phyloP scores from a whole-genome alignment of 2,113 vertebrate species.

The Hystrix cristata region DNA sequence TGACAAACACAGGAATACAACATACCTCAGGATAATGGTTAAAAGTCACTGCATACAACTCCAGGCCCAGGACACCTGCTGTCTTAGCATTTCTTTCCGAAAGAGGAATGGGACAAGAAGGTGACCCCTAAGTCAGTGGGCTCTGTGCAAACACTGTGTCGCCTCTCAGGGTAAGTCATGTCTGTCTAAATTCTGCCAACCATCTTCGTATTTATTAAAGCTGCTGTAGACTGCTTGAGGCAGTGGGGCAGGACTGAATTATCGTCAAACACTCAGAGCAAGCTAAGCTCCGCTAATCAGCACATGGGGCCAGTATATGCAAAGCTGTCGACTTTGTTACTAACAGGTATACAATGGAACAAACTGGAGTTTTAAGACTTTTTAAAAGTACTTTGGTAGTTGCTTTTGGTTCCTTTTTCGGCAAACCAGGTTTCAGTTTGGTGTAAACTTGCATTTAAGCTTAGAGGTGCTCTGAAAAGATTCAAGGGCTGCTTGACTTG shows the following conservation, averaged over 20 bases:
- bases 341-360: neutral
- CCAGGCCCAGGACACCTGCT: neutral
- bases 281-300: neutral
- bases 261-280: neutral
- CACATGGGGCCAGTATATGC: neutral
- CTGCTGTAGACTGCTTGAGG: neutral
- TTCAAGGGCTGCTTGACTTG: neutral
- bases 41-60: neutral
- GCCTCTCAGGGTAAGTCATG: neutral
- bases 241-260: neutral
- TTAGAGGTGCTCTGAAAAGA: neutral
- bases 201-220: neutral
- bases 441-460: neutral
- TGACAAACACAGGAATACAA: slow-evolving; percentile 5
- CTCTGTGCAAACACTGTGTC: neutral
- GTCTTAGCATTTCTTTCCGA: neutral
- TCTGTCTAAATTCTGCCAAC: neutral
- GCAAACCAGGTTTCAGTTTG: neutral
- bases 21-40: neutral
- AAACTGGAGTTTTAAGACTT: neutral
- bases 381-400: neutral
- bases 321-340: neutral
- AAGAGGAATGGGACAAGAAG: neutral
- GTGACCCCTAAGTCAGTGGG: neutral
- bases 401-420: slow-evolving; percentile 23